Conservation (phyloP, 2,888 invertebrate species). For the Drymonia ruficornis region DNA sequence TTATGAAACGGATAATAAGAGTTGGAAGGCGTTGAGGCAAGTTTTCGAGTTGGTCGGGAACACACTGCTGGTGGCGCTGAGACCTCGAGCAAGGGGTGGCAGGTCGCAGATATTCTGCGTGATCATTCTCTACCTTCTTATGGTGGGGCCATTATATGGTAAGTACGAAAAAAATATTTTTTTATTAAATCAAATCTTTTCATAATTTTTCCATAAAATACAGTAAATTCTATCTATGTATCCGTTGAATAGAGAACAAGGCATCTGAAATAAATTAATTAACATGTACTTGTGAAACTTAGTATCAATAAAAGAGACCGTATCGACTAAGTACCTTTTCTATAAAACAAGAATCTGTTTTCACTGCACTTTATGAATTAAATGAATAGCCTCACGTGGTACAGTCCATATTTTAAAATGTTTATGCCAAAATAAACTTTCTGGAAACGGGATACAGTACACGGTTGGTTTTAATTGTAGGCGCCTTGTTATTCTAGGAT, state of each 20-base stretch:
- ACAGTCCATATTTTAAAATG: too few relatives aligned
- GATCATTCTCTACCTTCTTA: slow-evolving; percentile 68
- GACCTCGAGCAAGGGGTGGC: slow-evolving; percentile 59
- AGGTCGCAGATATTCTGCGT: slow-evolving; percentile 70
- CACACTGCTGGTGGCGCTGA: slow-evolving; percentile 71
- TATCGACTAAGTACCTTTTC: too few relatives aligned
- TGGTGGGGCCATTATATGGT: slow-evolving; percentile 82
- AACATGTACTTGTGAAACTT: background rate
- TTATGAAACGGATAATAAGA: slow-evolving; percentile 31
- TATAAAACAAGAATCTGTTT: too few relatives aligned
- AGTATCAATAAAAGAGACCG: background rate
- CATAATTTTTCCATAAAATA: too few relatives aligned
- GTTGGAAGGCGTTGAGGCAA: slow-evolving; percentile 50
- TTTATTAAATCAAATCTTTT: too few relatives aligned
- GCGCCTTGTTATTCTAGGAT: background rate
- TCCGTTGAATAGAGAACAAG: too few relatives aligned
- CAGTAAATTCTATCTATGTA: too few relatives aligned
- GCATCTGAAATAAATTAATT: background rate
- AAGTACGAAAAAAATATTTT: too few relatives aligned
- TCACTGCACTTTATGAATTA: too few relatives aligned
- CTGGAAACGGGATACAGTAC: background rate
- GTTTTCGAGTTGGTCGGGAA: slow-evolving; percentile 67
- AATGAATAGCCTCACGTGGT: too few relatives aligned
- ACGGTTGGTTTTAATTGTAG: background rate
- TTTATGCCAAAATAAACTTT: background rate